A percentile compares a stretch with the other conserved stretches of the same genome.
phyloP scores from a whole-genome alignment of 2,113 vertebrate genomes.

The Sigmodon hispidus region DNA sequence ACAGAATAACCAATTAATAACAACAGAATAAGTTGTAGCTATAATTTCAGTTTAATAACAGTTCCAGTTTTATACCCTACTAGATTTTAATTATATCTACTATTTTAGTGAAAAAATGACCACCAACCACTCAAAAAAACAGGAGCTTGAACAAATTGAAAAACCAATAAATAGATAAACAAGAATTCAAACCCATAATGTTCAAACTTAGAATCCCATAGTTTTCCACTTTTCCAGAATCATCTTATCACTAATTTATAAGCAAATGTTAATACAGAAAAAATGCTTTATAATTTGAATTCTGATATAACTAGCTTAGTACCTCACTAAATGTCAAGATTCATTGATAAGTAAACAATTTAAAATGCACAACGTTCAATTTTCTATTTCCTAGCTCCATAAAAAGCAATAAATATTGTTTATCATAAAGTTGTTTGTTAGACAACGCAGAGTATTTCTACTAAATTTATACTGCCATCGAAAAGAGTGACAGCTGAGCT shows the following conservation, averaged over 20 bases:
- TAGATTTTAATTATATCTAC: background rate
- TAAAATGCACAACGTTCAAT: conserved; percentile 15
- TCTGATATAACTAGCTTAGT: background rate
- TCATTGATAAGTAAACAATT: background rate
- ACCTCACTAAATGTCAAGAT: conserved; percentile 16
- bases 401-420: background rate
- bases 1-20: background rate
- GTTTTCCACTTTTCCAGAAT: conserved; percentile 6
- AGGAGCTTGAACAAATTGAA: background rate
- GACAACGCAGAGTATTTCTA: background rate
- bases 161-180: background rate
- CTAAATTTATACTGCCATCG: background rate
- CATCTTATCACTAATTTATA: background rate
- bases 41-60: conserved; percentile 5
- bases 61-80: background rate
- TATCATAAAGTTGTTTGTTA: background rate
- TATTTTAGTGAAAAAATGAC: conserved; percentile 25
- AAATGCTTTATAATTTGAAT: background rate
- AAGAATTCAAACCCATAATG: background rate
- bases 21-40: background rate
- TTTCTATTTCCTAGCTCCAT: background rate
- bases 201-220: background rate
- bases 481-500: background rate
- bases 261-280: background rate
- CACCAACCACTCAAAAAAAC: background rate